Conservation (phyloP, 2,113 vertebrate species). For the Mesembrinibis cayennensis region DNA sequence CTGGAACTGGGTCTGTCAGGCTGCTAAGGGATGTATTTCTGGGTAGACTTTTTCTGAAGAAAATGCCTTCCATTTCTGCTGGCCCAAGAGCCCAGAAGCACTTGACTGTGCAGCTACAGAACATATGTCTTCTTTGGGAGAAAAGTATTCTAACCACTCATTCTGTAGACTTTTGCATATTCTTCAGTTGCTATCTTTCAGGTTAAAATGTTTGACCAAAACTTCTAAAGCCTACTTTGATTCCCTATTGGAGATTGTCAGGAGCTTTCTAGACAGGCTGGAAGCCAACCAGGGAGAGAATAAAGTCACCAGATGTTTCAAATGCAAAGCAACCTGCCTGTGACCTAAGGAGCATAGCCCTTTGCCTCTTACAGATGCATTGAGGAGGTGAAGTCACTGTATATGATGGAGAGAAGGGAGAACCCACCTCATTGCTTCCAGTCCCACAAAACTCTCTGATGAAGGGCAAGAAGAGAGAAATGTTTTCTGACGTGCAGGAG, state of each 20-base stretch:
- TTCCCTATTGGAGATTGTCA: neutral
- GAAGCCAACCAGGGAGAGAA: neutral
- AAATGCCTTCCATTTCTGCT: neutral
- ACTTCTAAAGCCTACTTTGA: neutral
- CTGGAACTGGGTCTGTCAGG: neutral
- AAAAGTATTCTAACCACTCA: neutral
- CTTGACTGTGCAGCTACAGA: neutral
- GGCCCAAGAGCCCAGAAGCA: neutral
- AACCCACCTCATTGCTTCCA: neutral
- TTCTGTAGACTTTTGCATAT: neutral
- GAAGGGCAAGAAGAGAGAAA: neutral
- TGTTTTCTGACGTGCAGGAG: neutral
- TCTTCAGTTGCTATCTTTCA: neutral
- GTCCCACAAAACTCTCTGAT: neutral
- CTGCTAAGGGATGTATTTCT: neutral
- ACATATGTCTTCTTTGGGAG: neutral
- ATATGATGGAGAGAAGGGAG: neutral
- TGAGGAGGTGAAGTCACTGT: neutral
- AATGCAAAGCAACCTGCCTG: neutral
- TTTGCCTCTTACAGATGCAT: neutral
- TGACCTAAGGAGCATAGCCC: neutral
- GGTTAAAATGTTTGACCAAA: neutral
- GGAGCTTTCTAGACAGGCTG: neutral
- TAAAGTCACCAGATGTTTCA: neutral
- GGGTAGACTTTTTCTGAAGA: neutral